These are phyloP conservation scores for Lampris megalopsis DNA, from an alignment of 2,113 vertebrate species.

Conservation along the genomic window DNA sequence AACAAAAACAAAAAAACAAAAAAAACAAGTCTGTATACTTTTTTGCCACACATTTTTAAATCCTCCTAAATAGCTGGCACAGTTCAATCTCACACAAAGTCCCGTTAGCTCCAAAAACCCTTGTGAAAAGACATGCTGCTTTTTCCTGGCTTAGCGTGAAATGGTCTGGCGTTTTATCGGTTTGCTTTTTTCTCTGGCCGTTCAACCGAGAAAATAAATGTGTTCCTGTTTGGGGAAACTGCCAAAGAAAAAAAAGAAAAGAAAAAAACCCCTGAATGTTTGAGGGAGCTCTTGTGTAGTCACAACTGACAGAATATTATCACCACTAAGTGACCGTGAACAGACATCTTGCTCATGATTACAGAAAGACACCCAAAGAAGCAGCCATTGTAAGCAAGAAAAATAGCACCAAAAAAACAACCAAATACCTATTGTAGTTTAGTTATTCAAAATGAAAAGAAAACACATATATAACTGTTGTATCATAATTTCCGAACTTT, in stretches of 20 bases:
- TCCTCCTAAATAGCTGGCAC: background rate
- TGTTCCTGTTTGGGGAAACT: conserved; percentile 49
- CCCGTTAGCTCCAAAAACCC: background rate
- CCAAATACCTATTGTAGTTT: too few relatives aligned
- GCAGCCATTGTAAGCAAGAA: conserved; percentile 2
- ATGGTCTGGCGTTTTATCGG: conserved; percentile 23
- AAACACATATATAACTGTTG: too few relatives aligned
- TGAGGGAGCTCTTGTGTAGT: conserved; percentile 53
- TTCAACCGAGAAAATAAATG: conserved; percentile 45
- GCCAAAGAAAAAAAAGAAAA: conserved; percentile 59
- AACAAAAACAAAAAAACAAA: too few relatives aligned
- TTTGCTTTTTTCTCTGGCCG: conserved; percentile 32
- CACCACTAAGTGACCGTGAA: conserved; percentile 17
- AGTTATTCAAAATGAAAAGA: too few relatives aligned
- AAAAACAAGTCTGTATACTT: too few relatives aligned
- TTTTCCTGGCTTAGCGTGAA: conserved; percentile 42
- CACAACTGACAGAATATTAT: conserved; percentile 60
- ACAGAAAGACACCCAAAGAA: background rate
- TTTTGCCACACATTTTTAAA: too few relatives aligned
- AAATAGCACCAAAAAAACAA: background rate
- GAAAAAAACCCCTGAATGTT: conserved; percentile 61
- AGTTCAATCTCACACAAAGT: background rate
- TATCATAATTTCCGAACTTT: too few relatives aligned
- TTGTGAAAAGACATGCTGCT: background rate
- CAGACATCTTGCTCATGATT: conserved; percentile 1